Conservation (phyloP, 2,888 invertebrate genomes). For the Timema podura region DNA sequence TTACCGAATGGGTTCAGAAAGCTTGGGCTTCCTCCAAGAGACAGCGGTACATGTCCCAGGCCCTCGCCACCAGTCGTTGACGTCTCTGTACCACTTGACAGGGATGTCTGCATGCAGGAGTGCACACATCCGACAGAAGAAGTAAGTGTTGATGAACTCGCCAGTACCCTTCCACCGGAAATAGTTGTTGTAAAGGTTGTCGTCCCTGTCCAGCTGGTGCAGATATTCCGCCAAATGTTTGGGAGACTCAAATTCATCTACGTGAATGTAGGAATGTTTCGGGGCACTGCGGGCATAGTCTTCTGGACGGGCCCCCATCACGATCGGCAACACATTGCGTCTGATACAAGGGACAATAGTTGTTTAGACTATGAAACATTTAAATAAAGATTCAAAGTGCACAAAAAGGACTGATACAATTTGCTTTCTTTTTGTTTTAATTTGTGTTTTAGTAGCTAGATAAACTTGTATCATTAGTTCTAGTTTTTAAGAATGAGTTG, state of each 20-base stretch:
- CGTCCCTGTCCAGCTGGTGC: constrained; percentile 77
- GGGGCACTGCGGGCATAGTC: constrained; percentile 89
- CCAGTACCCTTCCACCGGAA: constrained; percentile 94
- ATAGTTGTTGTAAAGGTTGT: constrained; percentile 89
- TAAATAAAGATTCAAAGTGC: too few species aligned
- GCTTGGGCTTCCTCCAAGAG: constrained; percentile 56
- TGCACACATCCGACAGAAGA: constrained; percentile 87
- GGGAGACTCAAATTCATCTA: constrained; percentile 89
- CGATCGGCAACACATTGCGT: constrained; percentile 85
- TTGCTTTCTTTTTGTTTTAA: too few species aligned
- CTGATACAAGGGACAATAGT: constrained; percentile 42
- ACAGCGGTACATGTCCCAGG: constrained; percentile 70
- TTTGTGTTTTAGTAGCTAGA: too few species aligned
- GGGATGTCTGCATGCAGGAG: constrained; percentile 68
- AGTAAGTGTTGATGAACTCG: constrained; percentile 93
- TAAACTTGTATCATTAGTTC: too few species aligned
- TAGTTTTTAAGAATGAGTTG: too few species aligned
- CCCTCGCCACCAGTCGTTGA: constrained; percentile 92
- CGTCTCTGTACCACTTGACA: constrained; percentile 66
- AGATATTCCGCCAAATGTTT: constrained; percentile 84
- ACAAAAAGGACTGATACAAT: too few species aligned
- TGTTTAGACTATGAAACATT: too few species aligned
- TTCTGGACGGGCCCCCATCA: constrained; percentile 91
- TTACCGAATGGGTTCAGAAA: background rate
- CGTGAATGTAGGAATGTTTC: constrained; percentile 88